Percentiles rank a stretch among this genome's conserved stretches.
phyloP scores from a whole-genome alignment of 2,113 vertebrate species.

The Papio anubis region DNA sequence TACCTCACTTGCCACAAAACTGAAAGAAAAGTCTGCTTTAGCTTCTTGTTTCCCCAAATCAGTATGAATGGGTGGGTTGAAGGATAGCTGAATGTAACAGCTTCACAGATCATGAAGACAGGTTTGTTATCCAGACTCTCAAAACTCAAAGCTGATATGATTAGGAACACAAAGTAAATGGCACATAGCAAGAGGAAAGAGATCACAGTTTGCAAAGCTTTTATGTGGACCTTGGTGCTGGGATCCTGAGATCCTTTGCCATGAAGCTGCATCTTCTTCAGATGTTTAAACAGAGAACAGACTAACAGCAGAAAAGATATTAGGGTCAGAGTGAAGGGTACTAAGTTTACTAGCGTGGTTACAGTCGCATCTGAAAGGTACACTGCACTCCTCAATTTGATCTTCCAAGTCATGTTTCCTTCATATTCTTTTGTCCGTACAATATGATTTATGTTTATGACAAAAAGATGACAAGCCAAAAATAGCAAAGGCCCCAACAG shows the following conservation, averaged over 20 bases:
- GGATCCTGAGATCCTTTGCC: not conserved
- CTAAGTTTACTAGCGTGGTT: not conserved
- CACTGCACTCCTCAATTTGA: rapidly evolving
- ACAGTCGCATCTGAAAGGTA: rapidly evolving
- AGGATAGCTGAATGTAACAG: not conserved
- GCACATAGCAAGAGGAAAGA: conserved; percentile 45
- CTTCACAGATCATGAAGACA: rapidly evolving
- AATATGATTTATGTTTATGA: rapidly evolving
- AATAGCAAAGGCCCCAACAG: not conserved
- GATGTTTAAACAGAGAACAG: conserved; percentile 58
- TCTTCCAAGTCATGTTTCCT: not conserved
- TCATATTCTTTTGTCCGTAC: not conserved
- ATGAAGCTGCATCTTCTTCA: not conserved
- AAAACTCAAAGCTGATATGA: not conserved
- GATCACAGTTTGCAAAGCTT: conserved; percentile 32
- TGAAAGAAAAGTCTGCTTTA: not conserved
- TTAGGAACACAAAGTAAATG: not conserved
- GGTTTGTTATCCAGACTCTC: rapidly evolving
- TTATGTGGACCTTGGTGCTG: conserved; percentile 5
- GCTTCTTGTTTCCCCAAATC: conserved; percentile 61
- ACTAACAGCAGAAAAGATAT: conserved; percentile 9
- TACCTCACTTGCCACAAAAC: not conserved
- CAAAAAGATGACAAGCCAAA: rapidly evolving
- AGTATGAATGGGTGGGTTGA: conserved; percentile 33
- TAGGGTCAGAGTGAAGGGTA: not conserved